Base-by-base conservation (phyloP, 1,140 invertebrate species). In the Sycophila sp. region DNA sequence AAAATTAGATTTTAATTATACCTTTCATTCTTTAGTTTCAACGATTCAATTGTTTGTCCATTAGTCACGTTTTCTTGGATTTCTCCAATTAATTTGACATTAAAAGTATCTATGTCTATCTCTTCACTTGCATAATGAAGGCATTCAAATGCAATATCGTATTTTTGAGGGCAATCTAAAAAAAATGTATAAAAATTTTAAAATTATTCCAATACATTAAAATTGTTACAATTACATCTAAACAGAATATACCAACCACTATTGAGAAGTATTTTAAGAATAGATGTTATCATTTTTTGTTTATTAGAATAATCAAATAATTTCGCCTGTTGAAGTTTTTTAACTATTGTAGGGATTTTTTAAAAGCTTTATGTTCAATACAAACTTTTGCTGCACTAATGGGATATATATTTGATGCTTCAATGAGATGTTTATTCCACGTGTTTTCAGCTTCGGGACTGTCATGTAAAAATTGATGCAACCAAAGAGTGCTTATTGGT, bases 211-310 rank as follows among this genome's bases (percentile, higher is more conserved):
- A n/a, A n/a, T n/a, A n/a, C n/a, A n/a, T n/a, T n/a, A n/a, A n/a
- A n/a, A n/a, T 42, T 42, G 1, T n/a, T 7, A 1, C 6, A 32
- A 49, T 22, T 15, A n/a, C 26, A 17, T 34, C 15, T 22, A 32
- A 30, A 30, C 13, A 42, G 0, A 17, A 59, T 24, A 51, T 69
- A 71, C 69, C 47, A 64, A 71, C 69, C 28, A 30, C 53, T 40
- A 15, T 60, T 17, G 34, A 4, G 19, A 71, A 4, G 7, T 7
- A 2, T 30, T 32, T n/a, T 0, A 59, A 42, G 0, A 60, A 5
- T 0, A 66, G 47, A 17, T 2, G 24, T 8, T 13, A 19, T 40
- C 19, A 10, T 51, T 60, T 40, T 36, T 58, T 2, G 2, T 36
- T 17, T 7, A 0, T 8, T 30, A 28, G 8, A 30, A 2, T 2